A percentile compares a stretch with the other conserved stretches of the same genome.
Conservation (phyloP, 30 jellyfish, hydroid and myxozoan species). For the Morbakka virulenta region DNA sequence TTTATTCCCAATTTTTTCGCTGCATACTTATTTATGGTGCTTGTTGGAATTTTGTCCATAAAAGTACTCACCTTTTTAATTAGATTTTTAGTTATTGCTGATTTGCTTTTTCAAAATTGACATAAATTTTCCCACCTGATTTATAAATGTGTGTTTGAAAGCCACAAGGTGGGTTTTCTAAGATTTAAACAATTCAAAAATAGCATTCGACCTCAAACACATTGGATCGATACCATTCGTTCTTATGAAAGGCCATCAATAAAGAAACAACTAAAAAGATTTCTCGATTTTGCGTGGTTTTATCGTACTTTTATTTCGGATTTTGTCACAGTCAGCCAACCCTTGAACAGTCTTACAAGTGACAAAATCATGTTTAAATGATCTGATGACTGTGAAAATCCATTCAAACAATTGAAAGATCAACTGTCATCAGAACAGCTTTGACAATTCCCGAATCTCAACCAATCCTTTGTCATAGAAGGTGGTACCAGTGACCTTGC, state of each 20-base stretch:
- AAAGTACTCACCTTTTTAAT: no score
- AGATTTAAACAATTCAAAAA: not conserved
- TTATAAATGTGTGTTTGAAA: slow-evolving; percentile 1
- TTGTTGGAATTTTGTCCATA: no score
- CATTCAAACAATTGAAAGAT: slow-evolving; percentile 8
- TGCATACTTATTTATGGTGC: no score
- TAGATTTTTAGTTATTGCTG: no score
- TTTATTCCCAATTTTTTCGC: no score
- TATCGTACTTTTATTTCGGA: not conserved
- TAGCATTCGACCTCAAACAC: slow-evolving; percentile 10
- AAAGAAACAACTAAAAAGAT: slow-evolving; percentile 5
- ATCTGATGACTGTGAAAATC: slow-evolving; percentile 11
- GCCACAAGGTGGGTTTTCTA: slow-evolving; percentile 5
- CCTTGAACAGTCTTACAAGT: slow-evolving; percentile 13
- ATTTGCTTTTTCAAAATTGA: no score
- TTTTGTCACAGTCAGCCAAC: not conserved
- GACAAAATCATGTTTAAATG: not conserved
- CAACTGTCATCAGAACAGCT: slow-evolving; percentile 1
- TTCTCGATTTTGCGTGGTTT: not conserved
- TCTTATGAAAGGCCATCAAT: slow-evolving; percentile 1
- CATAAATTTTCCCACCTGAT: no score
- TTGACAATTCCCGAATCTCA: slow-evolving; percentile 3
- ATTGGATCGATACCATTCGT: not conserved
- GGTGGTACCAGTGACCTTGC: slow-evolving; percentile 8
- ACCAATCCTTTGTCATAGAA: slow-evolving; percentile 11